Base-by-base conservation (phyloP, 2,888 invertebrate genomes). In the Leucophenga maculata region DNA sequence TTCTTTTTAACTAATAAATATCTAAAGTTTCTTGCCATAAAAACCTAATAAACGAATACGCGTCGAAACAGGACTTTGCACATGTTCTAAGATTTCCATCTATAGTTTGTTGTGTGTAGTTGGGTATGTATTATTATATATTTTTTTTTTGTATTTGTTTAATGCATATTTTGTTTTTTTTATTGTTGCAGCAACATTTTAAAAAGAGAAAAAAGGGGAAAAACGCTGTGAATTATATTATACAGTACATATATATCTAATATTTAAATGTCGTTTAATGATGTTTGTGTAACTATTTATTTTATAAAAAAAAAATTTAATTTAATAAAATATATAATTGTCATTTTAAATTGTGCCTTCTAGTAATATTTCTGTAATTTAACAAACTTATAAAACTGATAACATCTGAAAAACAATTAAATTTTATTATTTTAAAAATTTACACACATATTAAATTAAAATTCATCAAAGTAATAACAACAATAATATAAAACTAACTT, bases 1-100 rank as follows among this genome's bases (percentile, higher is more conserved):
- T 57, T 57, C 6, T 14, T 1, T 26, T 4, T 39, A 16, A 16
- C 20, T 55, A 55, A 48, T 48, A 48, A 48, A 11, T 60, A 18
- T 74, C 81, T 88, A 88, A 84, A 88, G 85, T 77, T 86, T 88
- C 75, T 88, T 88, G 71, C 88, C 88, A 79, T 88, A 88, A 83
- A 88, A 87, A 77, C 88, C 89, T 87, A 88, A 87, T 75, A 88
- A 87, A 77, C 87, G 86, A 82, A 88, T 87, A 81, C 88, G 86
- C 76, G 87, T 89, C 76, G 88, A 86, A 69, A 88, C 88, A 72
- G 89, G 88, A 83, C 87, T 88, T 84, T 88, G 88, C 78, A 88
- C 86, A 80, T 86, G 86, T 80, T 88, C 88, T 87, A 88, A 81
- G 78, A 88, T 88, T 85, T 88, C 88, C 88, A 88, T 87, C 88